Conservation (phyloP, 2,888 invertebrate genomes). For the Xanthorhoe designata region DNA sequence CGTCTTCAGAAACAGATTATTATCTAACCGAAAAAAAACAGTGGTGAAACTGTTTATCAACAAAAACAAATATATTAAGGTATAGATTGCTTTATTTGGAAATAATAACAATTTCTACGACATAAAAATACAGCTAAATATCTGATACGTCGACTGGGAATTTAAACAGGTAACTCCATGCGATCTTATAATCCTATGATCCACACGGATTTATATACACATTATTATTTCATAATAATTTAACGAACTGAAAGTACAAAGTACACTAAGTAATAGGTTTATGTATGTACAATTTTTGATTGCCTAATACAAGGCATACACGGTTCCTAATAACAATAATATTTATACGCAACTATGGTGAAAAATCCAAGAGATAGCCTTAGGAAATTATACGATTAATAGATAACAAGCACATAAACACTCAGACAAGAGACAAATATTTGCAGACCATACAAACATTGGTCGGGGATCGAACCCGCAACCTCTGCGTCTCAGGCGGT, state of each 20-base stretch:
- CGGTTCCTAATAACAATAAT: neutral
- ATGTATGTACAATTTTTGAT: neutral
- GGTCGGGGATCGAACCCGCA: too few species aligned
- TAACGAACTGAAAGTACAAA: neutral
- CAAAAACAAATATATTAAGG: neutral
- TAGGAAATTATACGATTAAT: too few species aligned
- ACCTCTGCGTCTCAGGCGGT: too few species aligned
- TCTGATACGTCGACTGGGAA: slow-evolving; percentile 19
- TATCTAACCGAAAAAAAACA: neutral
- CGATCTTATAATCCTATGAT: slow-evolving; percentile 1
- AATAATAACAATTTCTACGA: slow-evolving; percentile 18
- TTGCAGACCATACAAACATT: too few species aligned
- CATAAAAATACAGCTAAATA: slow-evolving; percentile 6
- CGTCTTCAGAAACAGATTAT: neutral
- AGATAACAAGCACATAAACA: too few species aligned
- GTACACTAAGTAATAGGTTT: neutral
- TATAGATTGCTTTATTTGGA: slow-evolving; percentile 16
- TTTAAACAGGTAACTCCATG: slow-evolving; percentile 4
- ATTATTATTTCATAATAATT: neutral
- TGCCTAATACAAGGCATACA: neutral
- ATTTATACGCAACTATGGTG: neutral
- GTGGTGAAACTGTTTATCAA: too few species aligned
- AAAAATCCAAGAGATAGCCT: slow-evolving; percentile 19
- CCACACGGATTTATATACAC: neutral
- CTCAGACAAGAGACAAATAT: too few species aligned